phyloP scores from a whole-genome alignment of 2,113 vertebrate species.

The Phasianus colchicus region DNA sequence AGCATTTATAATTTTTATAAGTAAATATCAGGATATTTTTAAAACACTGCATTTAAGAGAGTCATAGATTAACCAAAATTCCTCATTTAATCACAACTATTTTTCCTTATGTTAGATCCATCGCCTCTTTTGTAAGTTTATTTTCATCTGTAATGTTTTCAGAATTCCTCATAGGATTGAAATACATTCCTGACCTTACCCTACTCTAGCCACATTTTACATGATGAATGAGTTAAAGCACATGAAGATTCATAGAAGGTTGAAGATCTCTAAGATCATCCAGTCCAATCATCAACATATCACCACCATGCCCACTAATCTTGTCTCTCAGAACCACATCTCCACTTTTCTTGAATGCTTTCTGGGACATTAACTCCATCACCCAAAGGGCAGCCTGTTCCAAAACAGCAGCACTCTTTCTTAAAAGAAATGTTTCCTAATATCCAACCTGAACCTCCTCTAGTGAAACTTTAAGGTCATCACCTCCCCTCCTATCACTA shows the following conservation, averaged over 20 bases:
- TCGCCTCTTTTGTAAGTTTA: background rate
- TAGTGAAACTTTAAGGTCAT: too few relatives aligned
- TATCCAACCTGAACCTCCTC: too few relatives aligned
- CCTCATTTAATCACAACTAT: background rate
- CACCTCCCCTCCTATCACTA: too few relatives aligned
- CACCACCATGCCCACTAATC: too few relatives aligned
- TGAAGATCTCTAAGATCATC: too few relatives aligned
- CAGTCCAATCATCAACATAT: too few relatives aligned
- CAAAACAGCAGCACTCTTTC: too few relatives aligned
- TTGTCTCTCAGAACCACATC: too few relatives aligned
- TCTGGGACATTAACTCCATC: too few relatives aligned
- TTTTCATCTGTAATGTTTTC: background rate
- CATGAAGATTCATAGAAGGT: background rate
- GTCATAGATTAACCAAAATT: background rate
- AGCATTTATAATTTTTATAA: background rate
- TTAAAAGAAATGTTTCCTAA: too few relatives aligned
- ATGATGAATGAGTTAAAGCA: background rate
- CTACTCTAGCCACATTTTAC: background rate
- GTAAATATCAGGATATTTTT: background rate
- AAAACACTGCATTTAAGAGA: background rate
- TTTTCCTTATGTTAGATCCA: background rate
- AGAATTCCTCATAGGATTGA: background rate
- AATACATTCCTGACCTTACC: background rate
- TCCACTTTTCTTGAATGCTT: too few relatives aligned
- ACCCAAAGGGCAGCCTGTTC: too few relatives aligned